phyloP scores from a whole-genome alignment of 2,113 vertebrate species.

The Donacobius atricapilla region DNA sequence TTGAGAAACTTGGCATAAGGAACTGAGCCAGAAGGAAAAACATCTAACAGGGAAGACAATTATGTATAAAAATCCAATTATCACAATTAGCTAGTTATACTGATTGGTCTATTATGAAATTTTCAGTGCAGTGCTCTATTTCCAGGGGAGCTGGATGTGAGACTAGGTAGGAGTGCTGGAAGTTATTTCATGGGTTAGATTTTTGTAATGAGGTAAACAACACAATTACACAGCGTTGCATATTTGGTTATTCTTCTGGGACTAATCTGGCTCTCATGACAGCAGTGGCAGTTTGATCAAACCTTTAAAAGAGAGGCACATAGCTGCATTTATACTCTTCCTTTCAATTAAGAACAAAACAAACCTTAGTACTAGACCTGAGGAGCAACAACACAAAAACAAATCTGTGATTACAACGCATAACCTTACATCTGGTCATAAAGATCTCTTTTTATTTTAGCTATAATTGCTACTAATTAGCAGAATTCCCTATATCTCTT shows the following conservation, averaged over 20 bases:
- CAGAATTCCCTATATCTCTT: neutral
- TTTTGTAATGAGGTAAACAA: slow-evolving; percentile 61
- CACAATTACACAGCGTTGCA: slow-evolving; percentile 28
- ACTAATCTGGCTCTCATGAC: slow-evolving; percentile 13
- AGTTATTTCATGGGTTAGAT: slow-evolving; percentile 50
- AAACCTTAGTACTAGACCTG: neutral
- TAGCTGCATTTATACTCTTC: neutral
- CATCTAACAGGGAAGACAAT: slow-evolving; percentile 61
- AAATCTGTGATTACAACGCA: neutral
- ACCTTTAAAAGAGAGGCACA: slow-evolving; percentile 11
- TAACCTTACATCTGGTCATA: neutral
- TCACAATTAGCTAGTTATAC: slow-evolving; percentile 65
- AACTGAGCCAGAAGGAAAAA: slow-evolving; percentile 59
- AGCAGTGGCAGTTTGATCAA: slow-evolving; percentile 43
- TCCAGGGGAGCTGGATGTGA: slow-evolving; percentile 35
- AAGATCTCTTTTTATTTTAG: neutral
- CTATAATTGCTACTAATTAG: neutral
- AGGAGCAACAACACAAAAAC: slow-evolving; percentile 7
- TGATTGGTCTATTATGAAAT: slow-evolving; percentile 51
- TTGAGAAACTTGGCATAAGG: slow-evolving; percentile 54
- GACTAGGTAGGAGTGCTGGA: slow-evolving; percentile 25
- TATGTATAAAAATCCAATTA: slow-evolving; percentile 68
- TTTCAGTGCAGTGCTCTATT: slow-evolving; percentile 3
- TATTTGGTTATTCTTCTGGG: slow-evolving; percentile 31
- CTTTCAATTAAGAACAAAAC: slow-evolving; percentile 35